phyloP scores from a whole-genome alignment of 2,113 vertebrate genomes.

The Pholis gunnellus region DNA sequence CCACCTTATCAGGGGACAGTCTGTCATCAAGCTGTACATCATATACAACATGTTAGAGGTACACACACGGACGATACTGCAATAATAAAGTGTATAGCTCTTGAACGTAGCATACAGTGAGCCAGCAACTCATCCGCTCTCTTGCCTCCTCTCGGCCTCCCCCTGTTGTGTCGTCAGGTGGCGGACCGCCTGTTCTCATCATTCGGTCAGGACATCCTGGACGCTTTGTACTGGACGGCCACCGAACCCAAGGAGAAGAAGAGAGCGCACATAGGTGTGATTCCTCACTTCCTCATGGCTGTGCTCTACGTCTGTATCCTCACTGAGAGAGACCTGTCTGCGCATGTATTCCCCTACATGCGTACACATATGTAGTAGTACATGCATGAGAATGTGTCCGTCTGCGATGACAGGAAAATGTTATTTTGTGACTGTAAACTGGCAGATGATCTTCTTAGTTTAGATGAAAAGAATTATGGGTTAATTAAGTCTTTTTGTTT shows the following conservation, averaged over 20 bases:
- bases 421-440: not conserved
- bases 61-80: constrained; percentile 23
- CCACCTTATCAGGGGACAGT: constrained; percentile 97
- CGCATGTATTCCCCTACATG: not conserved
- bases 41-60: constrained; percentile 99
- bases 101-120: not conserved
- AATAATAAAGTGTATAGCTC: not conserved
- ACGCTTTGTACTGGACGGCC: constrained; percentile 98
- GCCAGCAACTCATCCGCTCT: not conserved
- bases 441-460: not conserved
- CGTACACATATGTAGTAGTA: not conserved
- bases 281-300: constrained; percentile 98
- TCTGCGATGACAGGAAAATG: not conserved
- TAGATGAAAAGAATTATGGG: not conserved
- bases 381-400: not conserved
- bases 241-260: constrained; percentile 97
- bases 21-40: constrained; percentile 99
- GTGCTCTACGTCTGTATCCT: constrained; percentile 99
- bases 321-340: not conserved
- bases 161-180: constrained; percentile 82
- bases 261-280: constrained; percentile 96
- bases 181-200: constrained; percentile 99
- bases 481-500: not conserved
- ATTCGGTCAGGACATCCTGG: constrained; percentile 98
- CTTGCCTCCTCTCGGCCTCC: not conserved